Base-by-base conservation (phyloP, 2,888 invertebrate genomes). In the Lasioglossum figueresi region DNA sequence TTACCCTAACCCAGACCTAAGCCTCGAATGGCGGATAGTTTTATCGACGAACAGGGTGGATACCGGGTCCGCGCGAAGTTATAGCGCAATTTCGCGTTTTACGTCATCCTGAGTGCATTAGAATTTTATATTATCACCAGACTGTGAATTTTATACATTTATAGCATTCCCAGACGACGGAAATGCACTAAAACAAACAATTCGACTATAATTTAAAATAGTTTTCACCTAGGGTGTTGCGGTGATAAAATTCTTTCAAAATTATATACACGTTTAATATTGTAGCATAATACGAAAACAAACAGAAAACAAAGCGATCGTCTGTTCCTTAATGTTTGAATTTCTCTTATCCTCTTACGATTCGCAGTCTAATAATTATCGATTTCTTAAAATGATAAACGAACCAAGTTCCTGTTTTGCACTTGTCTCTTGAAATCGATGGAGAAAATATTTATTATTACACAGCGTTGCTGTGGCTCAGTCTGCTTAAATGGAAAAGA, bases 71-170 rank as follows among this genome's bases (percentile, higher is more conserved):
- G 16, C 16, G 63, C 31, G 63, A 6, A 63, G 63, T 63, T 63
- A 63, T 63, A 63, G 31, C 63, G 63, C 14, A 63, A 31, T 63
- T 63, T 2, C 63, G 31, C 31, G 63, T 16, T 63, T 63, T 63
- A 63, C 27, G 63, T 31, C 31, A 63, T 66, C 37, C 34, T 4
- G 19, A 19, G 71, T 48, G 78, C 37, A 63, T n/a, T n/a, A 31
- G 31, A 63, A 63, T 72, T 72, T 37, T 43, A 43, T 72, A n/a
- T 72, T 63, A 63, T 63, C 31, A 63, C 27, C 8, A 63, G 27
- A 16, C 63, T 31, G 63, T 31, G 63, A 63, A 63, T 63, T 63
- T 63, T 63, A 63, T 63, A 63, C 63, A 63, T 63, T 63, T 63
- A 63, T 31, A 8, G 63, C 63, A 31, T 31, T 63, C 59, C 59